Percentiles rank a stretch among this genome's conserved stretches.
Conservation (phyloP, 2,888 invertebrate genomes). For the Plusia festucae region DNA sequence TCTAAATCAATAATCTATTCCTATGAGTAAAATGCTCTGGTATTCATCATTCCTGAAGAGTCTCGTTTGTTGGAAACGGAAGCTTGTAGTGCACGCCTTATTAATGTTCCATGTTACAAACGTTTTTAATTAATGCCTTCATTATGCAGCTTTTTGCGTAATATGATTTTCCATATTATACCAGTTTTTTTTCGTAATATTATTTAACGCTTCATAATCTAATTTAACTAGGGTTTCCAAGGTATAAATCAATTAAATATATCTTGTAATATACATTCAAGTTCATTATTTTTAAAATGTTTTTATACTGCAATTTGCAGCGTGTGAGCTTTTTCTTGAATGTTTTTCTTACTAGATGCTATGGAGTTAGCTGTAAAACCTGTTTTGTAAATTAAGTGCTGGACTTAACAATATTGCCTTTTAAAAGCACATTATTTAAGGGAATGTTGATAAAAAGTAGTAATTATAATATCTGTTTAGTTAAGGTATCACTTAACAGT, state of each 20-base stretch:
- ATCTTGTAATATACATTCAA: neutral
- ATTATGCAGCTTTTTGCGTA: neutral
- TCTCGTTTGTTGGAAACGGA: conserved; percentile 14
- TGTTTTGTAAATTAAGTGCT: neutral
- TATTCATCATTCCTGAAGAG: conserved; percentile 21
- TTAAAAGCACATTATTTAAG: neutral
- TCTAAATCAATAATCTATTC: conserved; percentile 18
- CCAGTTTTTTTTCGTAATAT: neutral
- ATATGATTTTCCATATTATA: neutral
- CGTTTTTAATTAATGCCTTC: neutral
- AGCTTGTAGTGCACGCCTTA: conserved; percentile 37
- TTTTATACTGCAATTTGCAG: neutral
- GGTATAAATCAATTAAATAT: neutral
- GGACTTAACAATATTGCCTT: neutral
- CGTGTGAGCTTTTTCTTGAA: neutral
- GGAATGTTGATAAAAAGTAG: conserved; percentile 10
- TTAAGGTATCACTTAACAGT: conserved; percentile 27
- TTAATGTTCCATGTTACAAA: conserved; percentile 32
- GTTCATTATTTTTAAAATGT: neutral
- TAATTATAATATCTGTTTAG: neutral
- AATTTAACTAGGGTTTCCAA: neutral
- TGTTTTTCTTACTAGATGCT: neutral
- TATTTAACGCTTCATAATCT: neutral
- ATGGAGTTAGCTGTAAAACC: neutral
- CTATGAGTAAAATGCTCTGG: conserved; percentile 13